Evolutionary conservation across 2,888 invertebrate genomes (phyloP), one percentile per base, ranked within the genome.

Genomic region (Hipparchia semele): DNA sequence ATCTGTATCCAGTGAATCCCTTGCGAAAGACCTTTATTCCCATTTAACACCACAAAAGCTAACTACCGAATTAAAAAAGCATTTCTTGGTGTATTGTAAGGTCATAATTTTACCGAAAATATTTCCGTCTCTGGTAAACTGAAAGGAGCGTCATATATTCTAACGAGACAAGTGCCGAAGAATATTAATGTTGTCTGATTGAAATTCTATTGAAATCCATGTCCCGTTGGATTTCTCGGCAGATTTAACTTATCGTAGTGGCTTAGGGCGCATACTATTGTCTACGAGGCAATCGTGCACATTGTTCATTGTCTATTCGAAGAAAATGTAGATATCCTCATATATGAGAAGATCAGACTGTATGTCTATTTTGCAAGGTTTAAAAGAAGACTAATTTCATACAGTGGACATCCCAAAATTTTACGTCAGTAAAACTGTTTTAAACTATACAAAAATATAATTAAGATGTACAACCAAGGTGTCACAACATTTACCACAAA

Each of bases 261-360:
- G 81, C 79, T 83, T 80, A 80, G 83, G 82, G 83, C 83, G 81
- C 78, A 80, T 80, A 79, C 82, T 84, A 87, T 89, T 88, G 88
- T 90, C 86, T 80, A 78, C 69, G 67, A 79, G 84, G 86, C 86
- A 82, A 83, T 89, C 89, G 87, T 85, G 87, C 85, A 87, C 69
- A 61, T 89, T 89, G 90, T 90, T 83, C 88, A 91, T 91, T 92
- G 91, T 90, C 84, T 89, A 85, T 86, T 82, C 82, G 75, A 46
- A 72, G 72, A 61, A 76, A 76, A 74, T 59, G 65, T 60, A 61
- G 68, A 74, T 76, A 76, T 73, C 70, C 68, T 64, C 58, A 71
- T 61, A 60, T 56, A 68, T 53, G 46, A 59, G 56, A 33, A 59
- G 71, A 72, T 62, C 58, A 66, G 64, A 65, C 12, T 64, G 72